Conservation (phyloP, 2,888 invertebrate species). For the Macrophya annulata region DNA sequence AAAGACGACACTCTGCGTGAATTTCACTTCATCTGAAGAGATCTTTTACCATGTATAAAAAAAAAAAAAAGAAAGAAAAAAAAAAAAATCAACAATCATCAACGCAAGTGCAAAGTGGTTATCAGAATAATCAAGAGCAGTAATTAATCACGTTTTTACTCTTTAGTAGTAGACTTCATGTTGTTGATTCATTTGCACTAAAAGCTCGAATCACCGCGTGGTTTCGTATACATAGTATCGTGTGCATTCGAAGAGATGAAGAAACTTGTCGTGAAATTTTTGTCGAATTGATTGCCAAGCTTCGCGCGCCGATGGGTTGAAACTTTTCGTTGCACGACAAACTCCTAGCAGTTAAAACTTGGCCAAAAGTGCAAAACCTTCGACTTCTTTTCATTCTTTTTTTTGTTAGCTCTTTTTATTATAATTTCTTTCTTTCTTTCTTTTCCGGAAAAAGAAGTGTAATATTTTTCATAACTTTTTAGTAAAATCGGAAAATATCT, state of each 20-base stretch:
- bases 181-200: background rate
- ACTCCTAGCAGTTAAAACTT: constrained; percentile 41
- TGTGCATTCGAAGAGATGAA: background rate
- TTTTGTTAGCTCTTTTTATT: background rate
- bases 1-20: no score
- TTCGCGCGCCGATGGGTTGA: background rate
- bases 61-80: background rate
- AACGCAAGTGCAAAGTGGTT: background rate
- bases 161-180: background rate
- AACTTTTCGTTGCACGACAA: constrained; percentile 40
- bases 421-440: background rate
- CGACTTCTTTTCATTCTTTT: background rate
- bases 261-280: constrained; percentile 16
- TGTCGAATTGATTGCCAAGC: constrained; percentile 12
- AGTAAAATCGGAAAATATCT: constrained; percentile 27
- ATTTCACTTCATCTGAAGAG: background rate
- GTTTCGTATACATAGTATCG: background rate
- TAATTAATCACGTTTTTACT: background rate
- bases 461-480: constrained; percentile 39
- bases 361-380: constrained; percentile 11
- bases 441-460: constrained; percentile 17
- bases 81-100: background rate
- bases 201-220: constrained; percentile 12
- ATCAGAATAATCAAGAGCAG: background rate
- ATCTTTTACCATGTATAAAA: background rate